Conservation (phyloP, 2,113 vertebrate genomes). For the Pygoscelis adeliae region DNA sequence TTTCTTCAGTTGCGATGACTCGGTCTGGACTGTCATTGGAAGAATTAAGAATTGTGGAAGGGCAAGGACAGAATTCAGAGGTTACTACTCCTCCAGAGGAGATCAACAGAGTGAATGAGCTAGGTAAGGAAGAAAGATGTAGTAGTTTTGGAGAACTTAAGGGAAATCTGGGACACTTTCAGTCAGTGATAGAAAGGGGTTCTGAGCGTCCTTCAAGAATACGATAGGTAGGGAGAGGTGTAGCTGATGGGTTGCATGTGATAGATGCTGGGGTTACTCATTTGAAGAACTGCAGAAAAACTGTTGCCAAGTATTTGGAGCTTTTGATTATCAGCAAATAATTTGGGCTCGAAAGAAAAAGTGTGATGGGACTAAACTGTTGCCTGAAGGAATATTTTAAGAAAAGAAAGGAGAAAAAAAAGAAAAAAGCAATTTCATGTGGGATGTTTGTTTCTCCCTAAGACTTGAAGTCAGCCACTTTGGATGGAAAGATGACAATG, state of each 20-base stretch:
- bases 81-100: slow-evolving; percentile 90
- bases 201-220: not conserved
- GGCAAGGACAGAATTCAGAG: slow-evolving; percentile 95
- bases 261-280: not conserved
- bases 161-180: not conserved
- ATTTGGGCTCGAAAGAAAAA: not conserved
- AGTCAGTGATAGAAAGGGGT: not conserved
- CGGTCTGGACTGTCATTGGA: slow-evolving; percentile 91
- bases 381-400: not conserved
- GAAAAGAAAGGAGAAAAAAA: not conserved
- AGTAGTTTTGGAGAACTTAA: not conserved
- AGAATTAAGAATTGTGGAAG: slow-evolving; percentile 95
- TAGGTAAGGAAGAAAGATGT: slow-evolving; percentile 75
- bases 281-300: not conserved
- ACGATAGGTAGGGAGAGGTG: not conserved
- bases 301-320: not conserved
- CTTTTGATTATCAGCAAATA: not conserved
- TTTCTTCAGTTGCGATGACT: slow-evolving; percentile 85
- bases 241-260: not conserved
- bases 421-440: not conserved
- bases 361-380: not conserved
- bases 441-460: not conserved
- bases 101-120: slow-evolving; percentile 88
- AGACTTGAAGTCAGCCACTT: slow-evolving; percentile 89
- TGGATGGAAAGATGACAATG: slow-evolving; percentile 87